Evolutionary conservation across 2,113 vertebrate species (phyloP).

Genomic region (Poeciliopsis turrubarensis): DNA sequence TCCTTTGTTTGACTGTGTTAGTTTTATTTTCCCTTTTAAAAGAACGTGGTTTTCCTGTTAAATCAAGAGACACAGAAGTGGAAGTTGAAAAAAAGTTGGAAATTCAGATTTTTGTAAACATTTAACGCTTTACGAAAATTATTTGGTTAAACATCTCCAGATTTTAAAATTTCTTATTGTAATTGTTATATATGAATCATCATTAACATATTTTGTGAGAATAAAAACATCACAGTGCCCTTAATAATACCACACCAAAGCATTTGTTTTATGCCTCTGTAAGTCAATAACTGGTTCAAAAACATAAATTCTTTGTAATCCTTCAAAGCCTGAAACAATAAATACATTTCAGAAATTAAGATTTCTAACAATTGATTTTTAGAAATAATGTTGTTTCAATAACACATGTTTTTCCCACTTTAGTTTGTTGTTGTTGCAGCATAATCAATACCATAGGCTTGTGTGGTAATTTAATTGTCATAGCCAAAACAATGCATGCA

Average conservation of each 20-base stretch:
- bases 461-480: not conserved
- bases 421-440: not conserved
- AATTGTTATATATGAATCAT: not conserved
- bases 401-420: not conserved
- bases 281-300: too few relatives aligned
- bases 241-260: too few relatives aligned
- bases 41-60: not conserved
- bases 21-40: not conserved
- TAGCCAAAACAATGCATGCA: not conserved
- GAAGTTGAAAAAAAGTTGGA: not conserved
- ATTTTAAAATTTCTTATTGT: too few relatives aligned
- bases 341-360: too few relatives aligned
- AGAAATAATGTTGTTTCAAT: too few relatives aligned
- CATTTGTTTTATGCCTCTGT: too few relatives aligned
- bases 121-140: not conserved
- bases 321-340: too few relatives aligned
- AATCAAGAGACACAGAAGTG: not conserved
- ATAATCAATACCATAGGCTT: not conserved
- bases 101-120: not conserved
- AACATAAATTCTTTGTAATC: too few relatives aligned
- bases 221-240: too few relatives aligned
- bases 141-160: not conserved
- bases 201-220: too few relatives aligned
- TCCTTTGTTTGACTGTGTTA: too few relatives aligned
- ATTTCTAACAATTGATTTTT: too few relatives aligned